Evolutionary conservation across 2,888 invertebrate species (phyloP).

Genomic region (Apodemia duryi): DNA sequence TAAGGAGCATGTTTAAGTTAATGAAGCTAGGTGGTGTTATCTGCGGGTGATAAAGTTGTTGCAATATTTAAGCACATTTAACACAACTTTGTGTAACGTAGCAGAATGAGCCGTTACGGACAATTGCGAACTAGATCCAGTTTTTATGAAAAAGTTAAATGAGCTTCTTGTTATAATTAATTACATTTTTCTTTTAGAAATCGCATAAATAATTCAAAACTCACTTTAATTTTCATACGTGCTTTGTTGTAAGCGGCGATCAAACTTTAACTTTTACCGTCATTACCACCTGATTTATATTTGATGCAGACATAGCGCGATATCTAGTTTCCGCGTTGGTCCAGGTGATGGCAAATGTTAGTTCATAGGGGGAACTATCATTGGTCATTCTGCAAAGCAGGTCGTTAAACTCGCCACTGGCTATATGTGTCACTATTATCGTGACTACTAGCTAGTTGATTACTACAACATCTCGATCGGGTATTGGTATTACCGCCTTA

Average conservation of each 20-base stretch:
- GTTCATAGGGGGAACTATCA: too few species aligned
- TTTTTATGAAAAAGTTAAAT: not conserved
- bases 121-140: not conserved
- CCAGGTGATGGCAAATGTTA: too few species aligned
- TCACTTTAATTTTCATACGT: not conserved
- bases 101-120: not conserved
- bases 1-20: slow-evolving; percentile 12
- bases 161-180: not conserved
- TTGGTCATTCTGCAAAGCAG: too few species aligned
- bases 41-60: not conserved
- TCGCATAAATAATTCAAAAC: not conserved
- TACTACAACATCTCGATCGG: too few species aligned
- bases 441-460: too few species aligned
- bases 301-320: too few species aligned
- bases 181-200: not conserved
- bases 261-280: not conserved
- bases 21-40: not conserved
- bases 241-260: not conserved
- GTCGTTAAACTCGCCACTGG: too few species aligned
- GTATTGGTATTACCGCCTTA: too few species aligned
- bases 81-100: not conserved
- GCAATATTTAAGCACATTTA: not conserved
- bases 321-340: too few species aligned
- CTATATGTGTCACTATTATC: too few species aligned
- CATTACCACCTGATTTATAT: not conserved